Conservation (phyloP, 2,888 invertebrate species). For the Lutraria lutraria region DNA sequence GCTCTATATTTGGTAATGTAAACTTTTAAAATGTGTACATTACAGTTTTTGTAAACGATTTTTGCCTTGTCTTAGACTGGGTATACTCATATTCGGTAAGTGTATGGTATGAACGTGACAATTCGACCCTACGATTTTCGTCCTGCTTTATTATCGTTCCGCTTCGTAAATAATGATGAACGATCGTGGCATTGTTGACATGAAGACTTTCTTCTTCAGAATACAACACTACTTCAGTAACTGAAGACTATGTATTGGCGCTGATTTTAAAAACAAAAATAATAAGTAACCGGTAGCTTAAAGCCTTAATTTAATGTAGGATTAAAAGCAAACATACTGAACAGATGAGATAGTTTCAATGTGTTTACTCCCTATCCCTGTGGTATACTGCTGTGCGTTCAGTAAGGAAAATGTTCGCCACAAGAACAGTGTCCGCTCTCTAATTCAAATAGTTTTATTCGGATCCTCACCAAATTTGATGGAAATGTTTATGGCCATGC, state of each 20-base stretch:
- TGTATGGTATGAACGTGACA: not conserved
- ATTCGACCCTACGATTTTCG: not conserved
- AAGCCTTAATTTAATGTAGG: not conserved
- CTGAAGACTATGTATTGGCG: no score
- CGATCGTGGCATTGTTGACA: not conserved
- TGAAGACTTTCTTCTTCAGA: not conserved
- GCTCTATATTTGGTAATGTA: not conserved
- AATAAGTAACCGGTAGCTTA: not conserved
- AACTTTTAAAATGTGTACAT: not conserved
- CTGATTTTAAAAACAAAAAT: not conserved
- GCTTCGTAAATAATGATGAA: not conserved
- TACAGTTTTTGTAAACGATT: not conserved
- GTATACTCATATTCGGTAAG: not conserved
- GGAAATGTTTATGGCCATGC: no score
- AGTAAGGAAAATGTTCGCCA: no score
- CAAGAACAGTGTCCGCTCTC: no score
- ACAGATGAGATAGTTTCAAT: not conserved
- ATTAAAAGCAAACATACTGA: not conserved
- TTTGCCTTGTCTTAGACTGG: not conserved
- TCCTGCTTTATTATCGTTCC: not conserved
- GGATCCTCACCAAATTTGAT: no score
- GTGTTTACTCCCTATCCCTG: no score
- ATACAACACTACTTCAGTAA: no score
- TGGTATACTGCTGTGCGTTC: no score
- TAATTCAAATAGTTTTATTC: no score